Evolutionary conservation across 2,113 vertebrate genomes (phyloP).

Genomic region (Hemibagrus wyckioides): DNA sequence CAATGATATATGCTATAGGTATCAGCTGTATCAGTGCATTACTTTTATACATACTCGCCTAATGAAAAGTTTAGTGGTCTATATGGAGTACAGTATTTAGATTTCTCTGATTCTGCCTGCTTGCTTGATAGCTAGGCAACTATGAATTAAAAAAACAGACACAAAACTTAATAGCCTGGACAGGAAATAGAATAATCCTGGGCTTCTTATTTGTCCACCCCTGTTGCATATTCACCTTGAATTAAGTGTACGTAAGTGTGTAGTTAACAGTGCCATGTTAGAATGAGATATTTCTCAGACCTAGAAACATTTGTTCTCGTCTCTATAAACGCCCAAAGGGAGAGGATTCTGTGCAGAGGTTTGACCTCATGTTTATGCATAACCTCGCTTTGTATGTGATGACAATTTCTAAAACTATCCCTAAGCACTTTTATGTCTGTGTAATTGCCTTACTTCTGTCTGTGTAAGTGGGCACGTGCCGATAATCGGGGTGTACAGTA

Average conservation of each 20-base stretch:
- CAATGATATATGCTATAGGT: neutral
- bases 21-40: neutral
- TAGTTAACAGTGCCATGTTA: constrained; percentile 20
- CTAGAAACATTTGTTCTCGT: neutral
- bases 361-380: constrained; percentile 29
- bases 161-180: neutral
- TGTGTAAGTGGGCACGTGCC: constrained; percentile 32
- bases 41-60: neutral
- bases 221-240: neutral
- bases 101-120: neutral
- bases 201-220: constrained; percentile 1
- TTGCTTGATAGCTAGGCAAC: neutral
- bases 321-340: constrained; percentile 29
- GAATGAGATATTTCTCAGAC: neutral
- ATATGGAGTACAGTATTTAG: neutral
- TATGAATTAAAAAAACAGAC: neutral
- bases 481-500: constrained; percentile 4
- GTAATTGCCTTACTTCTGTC: constrained; percentile 47
- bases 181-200: neutral
- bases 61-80: neutral
- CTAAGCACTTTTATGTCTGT: constrained; percentile 47
- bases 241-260: constrained; percentile 18
- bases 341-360: constrained; percentile 40
- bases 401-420: constrained; percentile 40
- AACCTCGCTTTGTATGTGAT: constrained; percentile 46